phyloP scores from a whole-genome alignment of 2,797 vertebrate species.

The Xenops minutus region DNA sequence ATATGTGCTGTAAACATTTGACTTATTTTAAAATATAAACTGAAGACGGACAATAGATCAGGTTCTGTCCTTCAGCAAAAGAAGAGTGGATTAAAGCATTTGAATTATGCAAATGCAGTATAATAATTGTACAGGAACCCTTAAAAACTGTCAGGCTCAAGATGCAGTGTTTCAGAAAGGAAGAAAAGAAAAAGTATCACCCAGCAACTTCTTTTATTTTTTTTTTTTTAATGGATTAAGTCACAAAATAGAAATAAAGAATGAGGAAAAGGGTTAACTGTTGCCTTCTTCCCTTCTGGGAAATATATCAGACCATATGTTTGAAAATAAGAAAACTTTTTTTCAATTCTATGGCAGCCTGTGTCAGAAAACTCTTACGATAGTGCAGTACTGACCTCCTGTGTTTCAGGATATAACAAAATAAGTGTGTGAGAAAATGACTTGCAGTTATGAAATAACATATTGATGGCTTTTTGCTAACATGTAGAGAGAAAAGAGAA shows the following conservation, averaged over 20 bases:
- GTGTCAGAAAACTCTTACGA: not conserved
- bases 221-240: not conserved
- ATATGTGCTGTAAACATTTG: not conserved
- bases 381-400: slow-evolving; percentile 65
- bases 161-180: not conserved
- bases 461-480: not conserved
- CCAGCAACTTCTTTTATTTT: not conserved
- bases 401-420: slow-evolving; percentile 53
- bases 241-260: not conserved
- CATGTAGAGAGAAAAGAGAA: not conserved
- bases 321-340: slow-evolving; percentile 46
- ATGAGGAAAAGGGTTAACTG: slow-evolving; percentile 11
- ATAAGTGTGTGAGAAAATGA: not conserved
- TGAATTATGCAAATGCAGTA: not conserved
- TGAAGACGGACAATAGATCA: not conserved
- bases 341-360: not conserved
- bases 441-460: slow-evolving; percentile 1
- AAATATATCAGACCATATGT: slow-evolving; percentile 30
- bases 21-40: not conserved
- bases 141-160: not conserved
- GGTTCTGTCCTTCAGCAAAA: not conserved
- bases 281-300: slow-evolving; percentile 22
- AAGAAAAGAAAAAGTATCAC: not conserved
- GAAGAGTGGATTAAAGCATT: not conserved
- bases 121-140: not conserved